Percentiles rank a stretch among this genome's conserved stretches.
These are phyloP conservation scores for Caenorhabditis auriculariae DNA, from an alignment of 2,888 invertebrate genomes.

Conservation along the genomic window DNA sequence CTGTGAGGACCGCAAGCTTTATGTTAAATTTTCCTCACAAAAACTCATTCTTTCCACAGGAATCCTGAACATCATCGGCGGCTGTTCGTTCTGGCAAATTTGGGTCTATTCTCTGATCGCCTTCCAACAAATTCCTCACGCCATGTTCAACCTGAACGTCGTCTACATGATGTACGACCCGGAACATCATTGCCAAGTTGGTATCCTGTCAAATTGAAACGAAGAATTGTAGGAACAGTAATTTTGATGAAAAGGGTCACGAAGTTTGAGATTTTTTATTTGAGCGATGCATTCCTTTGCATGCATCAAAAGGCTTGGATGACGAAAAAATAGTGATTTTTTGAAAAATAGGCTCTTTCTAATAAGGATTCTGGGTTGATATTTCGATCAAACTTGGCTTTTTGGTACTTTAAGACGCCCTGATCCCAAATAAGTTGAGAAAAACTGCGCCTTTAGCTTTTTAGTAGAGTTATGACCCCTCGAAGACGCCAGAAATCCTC, in stretches of 20 bases:
- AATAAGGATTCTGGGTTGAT: not conserved
- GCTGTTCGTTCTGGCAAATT: conserved; percentile 63
- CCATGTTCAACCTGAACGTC: conserved; percentile 63
- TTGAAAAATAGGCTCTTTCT: not conserved
- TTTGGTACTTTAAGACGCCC: no score
- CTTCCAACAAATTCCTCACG: conserved; percentile 63
- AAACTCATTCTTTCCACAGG: conserved; percentile 21
- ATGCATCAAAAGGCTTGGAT: no score
- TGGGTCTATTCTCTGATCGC: conserved; percentile 63
- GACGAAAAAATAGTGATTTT: no score
- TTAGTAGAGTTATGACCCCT: no score
- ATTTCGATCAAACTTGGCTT: no score
- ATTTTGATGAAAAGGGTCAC: conserved; percentile 1
- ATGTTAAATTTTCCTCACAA: not conserved
- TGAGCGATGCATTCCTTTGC: no score
- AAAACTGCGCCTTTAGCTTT: no score
- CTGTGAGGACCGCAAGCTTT: no score
- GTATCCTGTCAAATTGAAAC: not conserved
- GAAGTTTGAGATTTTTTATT: conserved; percentile 2
- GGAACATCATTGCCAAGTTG: conserved; percentile 52
- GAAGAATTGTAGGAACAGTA: not conserved
- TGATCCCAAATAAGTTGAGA: no score
- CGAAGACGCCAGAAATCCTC: no score
- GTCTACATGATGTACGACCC: conserved; percentile 63
- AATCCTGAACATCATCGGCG: conserved; percentile 63